Evolutionary conservation across 2,888 invertebrate species (phyloP).

Genomic region (Acleris sparsana): DNA sequence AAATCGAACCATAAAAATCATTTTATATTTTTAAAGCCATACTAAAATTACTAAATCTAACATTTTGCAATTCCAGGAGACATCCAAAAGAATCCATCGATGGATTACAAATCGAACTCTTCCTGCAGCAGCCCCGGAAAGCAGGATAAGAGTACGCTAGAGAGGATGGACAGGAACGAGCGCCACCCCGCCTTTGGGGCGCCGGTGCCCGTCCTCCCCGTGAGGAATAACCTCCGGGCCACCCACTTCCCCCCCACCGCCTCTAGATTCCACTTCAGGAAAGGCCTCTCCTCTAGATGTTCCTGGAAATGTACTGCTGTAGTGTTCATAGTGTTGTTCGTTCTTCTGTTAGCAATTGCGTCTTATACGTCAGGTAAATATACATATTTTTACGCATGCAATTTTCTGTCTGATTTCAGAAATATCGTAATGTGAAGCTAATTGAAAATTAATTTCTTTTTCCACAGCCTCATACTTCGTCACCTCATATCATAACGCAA

Average conservation of each 20-base stretch:
- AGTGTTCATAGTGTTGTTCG: conserved; percentile 92
- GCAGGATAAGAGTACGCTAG: conserved; percentile 82
- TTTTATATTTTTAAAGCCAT: too few species aligned
- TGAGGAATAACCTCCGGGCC: conserved; percentile 88
- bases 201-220: conserved; percentile 90
- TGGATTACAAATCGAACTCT: conserved; percentile 94
- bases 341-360: conserved; percentile 91
- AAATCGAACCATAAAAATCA: too few species aligned
- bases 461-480: conserved; percentile 90
- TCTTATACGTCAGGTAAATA: conserved; percentile 92
- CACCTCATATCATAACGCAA: conserved; percentile 92
- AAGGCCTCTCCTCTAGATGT: conserved; percentile 93
- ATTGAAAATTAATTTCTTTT: conserved; percentile 36
- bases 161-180: conserved; percentile 83
- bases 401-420: background rate
- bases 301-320: conserved; percentile 97
- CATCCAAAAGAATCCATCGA: conserved; percentile 92
- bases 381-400: conserved; percentile 8
- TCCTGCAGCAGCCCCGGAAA: conserved; percentile 92
- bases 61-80: conserved; percentile 86
- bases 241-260: conserved; percentile 88
- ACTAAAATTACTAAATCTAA: background rate
- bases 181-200: conserved; percentile 85
- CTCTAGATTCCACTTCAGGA: conserved; percentile 93
- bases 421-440: background rate